phyloP scores from a whole-genome alignment of 2,113 vertebrate genomes.

The Salvelinus sp. region DNA sequence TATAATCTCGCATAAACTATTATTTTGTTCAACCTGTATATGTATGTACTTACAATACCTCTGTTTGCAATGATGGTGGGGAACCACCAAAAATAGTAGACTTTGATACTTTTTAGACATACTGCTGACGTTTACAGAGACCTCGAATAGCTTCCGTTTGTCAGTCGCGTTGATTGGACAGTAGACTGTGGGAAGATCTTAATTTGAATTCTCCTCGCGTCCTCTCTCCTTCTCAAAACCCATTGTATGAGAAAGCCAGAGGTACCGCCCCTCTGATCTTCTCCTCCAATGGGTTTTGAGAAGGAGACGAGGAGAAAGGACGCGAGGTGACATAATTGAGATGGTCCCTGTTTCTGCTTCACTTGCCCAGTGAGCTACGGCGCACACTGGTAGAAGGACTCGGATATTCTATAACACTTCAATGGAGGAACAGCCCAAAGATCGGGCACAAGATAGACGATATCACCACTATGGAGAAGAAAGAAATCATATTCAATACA shows the following conservation, averaged over 20 bases:
- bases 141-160: conserved; percentile 74
- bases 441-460: conserved; percentile 67
- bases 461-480: conserved; percentile 60
- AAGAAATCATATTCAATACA: conserved; percentile 47
- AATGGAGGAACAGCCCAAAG: conserved; percentile 76
- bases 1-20: no score
- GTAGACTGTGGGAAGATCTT: neutral
- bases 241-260: no score
- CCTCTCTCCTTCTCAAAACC: no score
- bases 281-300: no score
- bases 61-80: neutral
- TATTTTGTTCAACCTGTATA: no score
- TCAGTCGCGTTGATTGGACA: conserved; percentile 68
- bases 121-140: conserved; percentile 69
- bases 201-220: neutral
- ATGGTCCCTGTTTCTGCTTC: neutral
- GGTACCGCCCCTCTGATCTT: no score
- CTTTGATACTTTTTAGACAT: conserved; percentile 62
- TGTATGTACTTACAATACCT: neutral
- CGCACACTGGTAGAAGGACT: conserved; percentile 49
- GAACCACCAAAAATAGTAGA: conserved; percentile 53
- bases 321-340: no score
- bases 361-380: conserved; percentile 46
- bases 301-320: no score
- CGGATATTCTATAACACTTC: conserved; percentile 59